phyloP scores from a whole-genome alignment of 2,888 invertebrate species.

The Noctuana brunneofusca region DNA sequence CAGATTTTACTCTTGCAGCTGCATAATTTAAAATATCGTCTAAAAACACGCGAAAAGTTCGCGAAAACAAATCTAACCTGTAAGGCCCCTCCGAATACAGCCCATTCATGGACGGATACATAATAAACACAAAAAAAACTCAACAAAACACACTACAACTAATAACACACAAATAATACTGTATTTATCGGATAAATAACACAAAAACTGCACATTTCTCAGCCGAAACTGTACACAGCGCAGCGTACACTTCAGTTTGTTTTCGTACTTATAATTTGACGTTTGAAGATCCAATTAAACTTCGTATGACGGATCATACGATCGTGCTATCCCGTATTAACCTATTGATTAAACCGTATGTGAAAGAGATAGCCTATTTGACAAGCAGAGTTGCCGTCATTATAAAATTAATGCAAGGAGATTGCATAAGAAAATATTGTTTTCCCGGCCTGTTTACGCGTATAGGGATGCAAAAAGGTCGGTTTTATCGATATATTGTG shows the following conservation, averaged over 20 bases:
- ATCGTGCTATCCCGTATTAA: slow-evolving; percentile 56
- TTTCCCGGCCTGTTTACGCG: slow-evolving; percentile 38
- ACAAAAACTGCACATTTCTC: slow-evolving; percentile 57
- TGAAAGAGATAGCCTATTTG: slow-evolving; percentile 48
- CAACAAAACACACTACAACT: slow-evolving; percentile 47
- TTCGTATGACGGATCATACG: slow-evolving; percentile 72
- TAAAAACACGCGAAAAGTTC: slow-evolving; percentile 15
- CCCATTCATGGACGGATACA: slow-evolving; percentile 73
- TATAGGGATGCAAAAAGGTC: slow-evolving; percentile 41
- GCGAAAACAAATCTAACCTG: slow-evolving; percentile 63
- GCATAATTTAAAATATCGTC: neutral
- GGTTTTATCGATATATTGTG: slow-evolving; percentile 37
- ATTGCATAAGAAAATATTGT: slow-evolving; percentile 41
- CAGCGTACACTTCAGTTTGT: slow-evolving; percentile 56
- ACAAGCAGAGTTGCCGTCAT: slow-evolving; percentile 41
- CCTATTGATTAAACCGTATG: slow-evolving; percentile 40
- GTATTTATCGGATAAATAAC: slow-evolving; percentile 46
- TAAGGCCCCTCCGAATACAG: slow-evolving; percentile 69
- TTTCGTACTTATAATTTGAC: slow-evolving; percentile 56
- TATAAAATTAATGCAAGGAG: slow-evolving; percentile 33
- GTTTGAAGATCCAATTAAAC: slow-evolving; percentile 57
- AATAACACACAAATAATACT: slow-evolving; percentile 44
- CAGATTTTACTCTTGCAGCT: neutral
- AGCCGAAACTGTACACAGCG: slow-evolving; percentile 45
- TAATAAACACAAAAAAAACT: slow-evolving; percentile 49